Conservation (phyloP, 2,888 invertebrate genomes). For the Synergus laeviventris region DNA sequence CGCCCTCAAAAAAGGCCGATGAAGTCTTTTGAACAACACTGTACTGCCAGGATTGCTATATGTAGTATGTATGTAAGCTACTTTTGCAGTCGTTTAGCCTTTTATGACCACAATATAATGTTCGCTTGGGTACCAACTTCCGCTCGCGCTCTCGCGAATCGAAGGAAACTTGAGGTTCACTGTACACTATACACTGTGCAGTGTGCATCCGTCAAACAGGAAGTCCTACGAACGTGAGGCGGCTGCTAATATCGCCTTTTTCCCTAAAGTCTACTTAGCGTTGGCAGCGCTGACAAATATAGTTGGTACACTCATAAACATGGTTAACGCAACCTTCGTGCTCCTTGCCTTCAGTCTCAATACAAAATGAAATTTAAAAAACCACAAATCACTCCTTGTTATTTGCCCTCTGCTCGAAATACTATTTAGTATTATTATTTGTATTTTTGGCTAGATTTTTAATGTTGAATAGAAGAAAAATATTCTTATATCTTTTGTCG, state of each 20-base stretch:
- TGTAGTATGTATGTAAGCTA: neutral
- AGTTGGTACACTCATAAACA: slow-evolving; percentile 6
- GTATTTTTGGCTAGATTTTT: no score
- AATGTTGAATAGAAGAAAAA: no score
- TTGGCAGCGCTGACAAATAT: slow-evolving; percentile 13
- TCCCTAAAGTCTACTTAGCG: slow-evolving; percentile 40
- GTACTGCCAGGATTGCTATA: no score
- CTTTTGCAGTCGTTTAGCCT: neutral
- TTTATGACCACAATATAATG: neutral
- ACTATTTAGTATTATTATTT: neutral
- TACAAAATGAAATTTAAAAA: neutral
- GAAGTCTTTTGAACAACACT: neutral
- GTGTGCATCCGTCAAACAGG: slow-evolving; percentile 49
- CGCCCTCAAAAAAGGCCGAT: neutral
- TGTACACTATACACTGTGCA: neutral
- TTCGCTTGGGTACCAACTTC: slow-evolving; percentile 9
- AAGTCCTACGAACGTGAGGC: slow-evolving; percentile 53
- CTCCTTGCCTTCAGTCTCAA: neutral
- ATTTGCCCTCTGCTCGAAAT: neutral
- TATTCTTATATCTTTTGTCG: no score
- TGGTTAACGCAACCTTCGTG: neutral
- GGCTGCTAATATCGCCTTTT: slow-evolving; percentile 48
- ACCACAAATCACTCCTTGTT: neutral
- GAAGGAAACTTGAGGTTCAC: neutral
- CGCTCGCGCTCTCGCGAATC: neutral